Evolutionary conservation across 2,888 invertebrate species (phyloP), one percentile per base, ranked within the genome.

Genomic region (Sceliomorpha sp.): DNA sequence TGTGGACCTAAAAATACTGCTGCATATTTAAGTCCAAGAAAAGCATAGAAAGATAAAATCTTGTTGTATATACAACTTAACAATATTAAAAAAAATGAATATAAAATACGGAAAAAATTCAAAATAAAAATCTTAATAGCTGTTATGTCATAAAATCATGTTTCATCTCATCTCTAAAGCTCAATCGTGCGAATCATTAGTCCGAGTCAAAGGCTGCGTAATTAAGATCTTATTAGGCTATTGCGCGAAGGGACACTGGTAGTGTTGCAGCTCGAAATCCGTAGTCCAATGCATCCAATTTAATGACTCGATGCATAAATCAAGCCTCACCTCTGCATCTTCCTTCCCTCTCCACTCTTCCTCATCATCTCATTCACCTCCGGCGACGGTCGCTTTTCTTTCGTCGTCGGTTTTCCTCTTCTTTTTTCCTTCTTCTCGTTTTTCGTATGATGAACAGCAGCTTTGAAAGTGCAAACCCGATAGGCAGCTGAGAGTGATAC

Each of bases 271-370:
- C 7, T 34, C 12, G 13, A 27, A 15, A 14, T 36, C 36, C 34
- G 15, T 39, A 14, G 51, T 15, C 24, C 40, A 51, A 56, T 37
- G 36, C 44, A 48, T 56, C 32, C 63, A 40, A 53, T 63, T 63
- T 63, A 63, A 56, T 36, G 42, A 48, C 56, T 42, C 17, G 9
- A 29, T 36, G 44, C 20, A 24, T 58, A 47, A 56, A 63, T 58
- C 48, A 63, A 63, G 27, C 26, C 42, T 36, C 34, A 24, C 48
- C 7, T 13, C 26, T n/a, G 6, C 8, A 14, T 26, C n/a, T 7
- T 5, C 9, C 34, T 7, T 26, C 36, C 14, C 32, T 26, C 34
- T 15, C n/a, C 7, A 47, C 20, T 42, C 32, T 44, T 45, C 26
- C 34, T 13, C 53, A 15, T 48, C 13, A 1, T 29, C 36, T 31